These are phyloP conservation scores for Mionectes olivaceus DNA, from an alignment of 2,797 vertebrate species.

Conservation along the genomic window DNA sequence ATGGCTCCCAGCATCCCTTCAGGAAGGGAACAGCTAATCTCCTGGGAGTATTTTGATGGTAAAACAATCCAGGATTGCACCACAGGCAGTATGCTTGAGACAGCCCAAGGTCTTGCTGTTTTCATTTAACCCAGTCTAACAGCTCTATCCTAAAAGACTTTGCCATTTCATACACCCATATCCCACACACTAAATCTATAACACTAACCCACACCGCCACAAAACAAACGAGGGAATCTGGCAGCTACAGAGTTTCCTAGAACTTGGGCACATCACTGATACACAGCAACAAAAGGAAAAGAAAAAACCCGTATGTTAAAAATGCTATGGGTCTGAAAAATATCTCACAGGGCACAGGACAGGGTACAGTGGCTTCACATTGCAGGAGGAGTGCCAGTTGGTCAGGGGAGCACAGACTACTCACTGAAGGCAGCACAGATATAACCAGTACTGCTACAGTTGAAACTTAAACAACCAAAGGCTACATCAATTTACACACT, in stretches of 20 bases:
- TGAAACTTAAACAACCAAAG: not conserved
- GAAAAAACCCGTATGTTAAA: accelerated
- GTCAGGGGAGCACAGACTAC: not conserved
- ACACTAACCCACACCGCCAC: accelerated
- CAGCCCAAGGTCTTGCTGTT: conserved; percentile 10
- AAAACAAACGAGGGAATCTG: accelerated
- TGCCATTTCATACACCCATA: not conserved
- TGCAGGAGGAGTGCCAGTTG: not conserved
- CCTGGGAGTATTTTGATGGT: not conserved
- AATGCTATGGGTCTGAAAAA: not conserved
- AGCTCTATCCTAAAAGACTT: not conserved
- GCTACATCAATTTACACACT: not conserved
- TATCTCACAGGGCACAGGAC: not conserved
- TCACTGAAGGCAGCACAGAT: not conserved
- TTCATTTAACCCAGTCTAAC: not conserved
- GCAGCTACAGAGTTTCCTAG: not conserved
- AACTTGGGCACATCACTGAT: not conserved
- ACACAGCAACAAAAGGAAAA: not conserved
- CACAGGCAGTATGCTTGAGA: not conserved
- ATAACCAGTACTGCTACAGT: not conserved
- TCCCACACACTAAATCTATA: not conserved
- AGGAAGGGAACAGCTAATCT: conserved; percentile 64
- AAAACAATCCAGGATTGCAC: conserved; percentile 55
- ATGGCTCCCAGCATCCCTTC: not conserved
- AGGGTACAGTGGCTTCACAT: not conserved